A percentile compares a stretch with the other conserved stretches of the same genome.
phyloP scores from a whole-genome alignment of 1,140 invertebrate genomes.

The Hormaphis cornu region DNA sequence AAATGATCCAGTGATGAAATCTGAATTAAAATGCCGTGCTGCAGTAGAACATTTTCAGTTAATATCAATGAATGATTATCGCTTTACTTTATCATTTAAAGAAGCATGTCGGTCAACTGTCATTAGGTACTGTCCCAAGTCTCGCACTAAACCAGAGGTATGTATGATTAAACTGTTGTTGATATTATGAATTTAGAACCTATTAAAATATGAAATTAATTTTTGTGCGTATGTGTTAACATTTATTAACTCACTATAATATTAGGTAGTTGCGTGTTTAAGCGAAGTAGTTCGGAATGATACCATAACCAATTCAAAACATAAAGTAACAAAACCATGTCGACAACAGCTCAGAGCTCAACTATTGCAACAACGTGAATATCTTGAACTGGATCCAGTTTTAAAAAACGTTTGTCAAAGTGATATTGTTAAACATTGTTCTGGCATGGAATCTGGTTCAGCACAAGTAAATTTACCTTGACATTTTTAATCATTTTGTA shows the following conservation, averaged over 20 bases:
- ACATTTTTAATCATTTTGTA: neutral
- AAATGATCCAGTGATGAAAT: conserved; percentile 65
- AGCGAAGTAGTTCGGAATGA: conserved; percentile 84
- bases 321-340: conserved; percentile 73
- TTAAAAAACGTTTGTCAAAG: conserved; percentile 60
- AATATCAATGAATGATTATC: conserved; percentile 85
- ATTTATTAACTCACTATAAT: neutral
- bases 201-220: too few relatives aligned
- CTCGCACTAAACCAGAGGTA: conserved; percentile 42
- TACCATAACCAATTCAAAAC: conserved; percentile 65
- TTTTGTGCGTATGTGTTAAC: too few relatives aligned
- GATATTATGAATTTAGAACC: neutral
- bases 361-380: conserved; percentile 79
- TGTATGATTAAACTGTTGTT: neutral
- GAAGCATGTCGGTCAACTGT: conserved; percentile 82
- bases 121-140: conserved; percentile 61
- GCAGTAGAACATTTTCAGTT: conserved; percentile 91
- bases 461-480: conserved; percentile 54
- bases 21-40: conserved; percentile 74
- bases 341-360: conserved; percentile 79
- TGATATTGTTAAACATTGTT: conserved; percentile 72
- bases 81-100: conserved; percentile 92
- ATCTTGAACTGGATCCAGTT: conserved; percentile 71
- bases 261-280: conserved; percentile 79
- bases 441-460: conserved; percentile 61